phyloP scores from a whole-genome alignment of 2,797 vertebrate genomes.

The Nannoperca australis region DNA sequence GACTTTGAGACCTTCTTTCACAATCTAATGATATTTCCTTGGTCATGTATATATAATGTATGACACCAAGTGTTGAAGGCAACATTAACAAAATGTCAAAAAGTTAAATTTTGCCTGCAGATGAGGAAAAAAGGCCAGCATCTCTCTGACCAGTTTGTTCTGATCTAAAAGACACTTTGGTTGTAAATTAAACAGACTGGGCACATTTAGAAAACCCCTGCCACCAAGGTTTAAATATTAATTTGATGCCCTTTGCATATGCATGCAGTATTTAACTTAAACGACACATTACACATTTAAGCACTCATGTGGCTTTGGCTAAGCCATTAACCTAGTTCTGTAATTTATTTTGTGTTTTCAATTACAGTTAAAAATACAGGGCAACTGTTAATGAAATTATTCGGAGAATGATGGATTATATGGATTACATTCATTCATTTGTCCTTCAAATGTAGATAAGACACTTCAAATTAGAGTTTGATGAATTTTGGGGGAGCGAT shows the following conservation, averaged over 20 bases:
- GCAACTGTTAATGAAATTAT: conserved; percentile 32
- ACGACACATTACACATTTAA: conserved; percentile 29
- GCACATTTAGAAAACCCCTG: conserved; percentile 34
- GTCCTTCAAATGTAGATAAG: conserved; percentile 40
- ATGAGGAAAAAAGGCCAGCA: conserved; percentile 28
- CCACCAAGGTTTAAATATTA: conserved; percentile 48
- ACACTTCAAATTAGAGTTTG: conserved; percentile 32
- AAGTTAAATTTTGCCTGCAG: neutral
- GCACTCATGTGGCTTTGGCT: conserved; percentile 17
- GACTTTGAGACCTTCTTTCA: neutral
- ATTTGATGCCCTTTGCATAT: conserved; percentile 29
- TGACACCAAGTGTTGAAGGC: conserved; percentile 11
- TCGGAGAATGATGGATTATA: conserved; percentile 58
- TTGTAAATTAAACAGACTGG: conserved; percentile 41
- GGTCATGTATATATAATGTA: conserved; percentile 27
- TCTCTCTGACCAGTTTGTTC: conserved; percentile 28
- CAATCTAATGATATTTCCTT: neutral
- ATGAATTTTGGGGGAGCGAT: neutral
- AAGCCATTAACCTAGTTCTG: conserved; percentile 47
- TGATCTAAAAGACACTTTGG: conserved; percentile 36
- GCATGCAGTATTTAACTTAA: conserved; percentile 57
- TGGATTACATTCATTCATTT: conserved; percentile 39
- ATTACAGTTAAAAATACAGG: conserved; percentile 34
- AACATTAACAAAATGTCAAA: conserved; percentile 29
- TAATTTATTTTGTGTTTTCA: conserved; percentile 39